A percentile compares a stretch with the other conserved stretches of the same genome.
Evolutionary conservation across 2,113 vertebrate genomes (phyloP).

Genomic region (Calyptomena viridis): DNA sequence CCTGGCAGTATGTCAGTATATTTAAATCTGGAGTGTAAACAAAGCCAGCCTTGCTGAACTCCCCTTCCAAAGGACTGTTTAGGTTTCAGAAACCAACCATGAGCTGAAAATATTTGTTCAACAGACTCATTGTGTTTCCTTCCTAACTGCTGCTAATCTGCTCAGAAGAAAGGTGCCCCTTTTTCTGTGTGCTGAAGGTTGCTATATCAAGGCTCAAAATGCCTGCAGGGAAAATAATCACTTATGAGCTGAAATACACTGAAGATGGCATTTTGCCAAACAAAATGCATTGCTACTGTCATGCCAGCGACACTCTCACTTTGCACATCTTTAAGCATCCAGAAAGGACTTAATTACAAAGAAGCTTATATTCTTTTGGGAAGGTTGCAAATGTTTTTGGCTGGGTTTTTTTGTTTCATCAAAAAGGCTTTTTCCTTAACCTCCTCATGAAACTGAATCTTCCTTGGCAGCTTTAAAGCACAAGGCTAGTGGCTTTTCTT

Average conservation of each 20-base stretch:
- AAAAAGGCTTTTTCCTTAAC: background rate
- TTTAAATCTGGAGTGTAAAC: constrained; percentile 18
- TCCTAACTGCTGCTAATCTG: background rate
- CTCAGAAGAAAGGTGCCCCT: background rate
- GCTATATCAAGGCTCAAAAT: background rate
- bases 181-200: background rate
- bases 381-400: background rate
- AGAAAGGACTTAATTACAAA: constrained; percentile 22
- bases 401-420: background rate
- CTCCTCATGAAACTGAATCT: background rate
- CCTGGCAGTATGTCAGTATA: background rate
- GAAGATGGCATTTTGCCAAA: background rate
- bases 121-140: background rate
- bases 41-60: background rate
- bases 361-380: background rate
- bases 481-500: background rate
- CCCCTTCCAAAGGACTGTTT: background rate
- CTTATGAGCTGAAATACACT: background rate
- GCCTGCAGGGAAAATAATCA: background rate
- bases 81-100: background rate
- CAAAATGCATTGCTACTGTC: background rate
- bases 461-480: background rate
- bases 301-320: background rate
- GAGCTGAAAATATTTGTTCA: background rate
- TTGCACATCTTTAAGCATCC: background rate